These are phyloP conservation scores for Channa argus DNA, from an alignment of 2,113 vertebrate species.

Conservation along the genomic window DNA sequence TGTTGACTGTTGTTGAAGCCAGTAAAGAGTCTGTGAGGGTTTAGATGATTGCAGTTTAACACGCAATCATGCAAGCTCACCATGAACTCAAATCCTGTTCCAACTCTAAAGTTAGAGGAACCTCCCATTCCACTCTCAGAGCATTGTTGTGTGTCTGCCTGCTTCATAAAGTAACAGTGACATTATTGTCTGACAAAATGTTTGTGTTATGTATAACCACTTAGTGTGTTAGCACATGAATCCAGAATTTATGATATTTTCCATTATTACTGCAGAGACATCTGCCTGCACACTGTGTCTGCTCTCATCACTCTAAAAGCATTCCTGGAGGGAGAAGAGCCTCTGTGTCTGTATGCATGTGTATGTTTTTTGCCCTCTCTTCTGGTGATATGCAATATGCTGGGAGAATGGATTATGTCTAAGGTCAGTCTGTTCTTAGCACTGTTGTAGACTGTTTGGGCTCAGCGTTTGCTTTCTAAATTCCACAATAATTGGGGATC, in stretches of 20 bases:
- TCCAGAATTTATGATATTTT: conserved; percentile 72
- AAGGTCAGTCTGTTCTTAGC: conserved; percentile 80
- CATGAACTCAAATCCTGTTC: conserved; percentile 43
- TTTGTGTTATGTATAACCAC: conserved; percentile 38
- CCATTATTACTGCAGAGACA: conserved; percentile 69
- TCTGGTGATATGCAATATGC: conserved; percentile 61
- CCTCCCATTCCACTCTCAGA: conserved; percentile 32
- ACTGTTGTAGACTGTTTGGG: conserved; percentile 73
- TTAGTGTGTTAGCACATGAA: conserved; percentile 31
- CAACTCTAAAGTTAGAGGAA: conserved; percentile 35
- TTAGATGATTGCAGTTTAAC: conserved; percentile 67
- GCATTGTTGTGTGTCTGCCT: conserved; percentile 9
- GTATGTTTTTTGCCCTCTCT: conserved; percentile 51
- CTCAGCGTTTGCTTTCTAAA: conserved; percentile 82
- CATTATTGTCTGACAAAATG: not conserved
- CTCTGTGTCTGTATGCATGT: conserved; percentile 29
- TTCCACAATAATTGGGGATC: conserved; percentile 84
- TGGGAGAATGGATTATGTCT: conserved; percentile 68
- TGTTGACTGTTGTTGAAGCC: conserved; percentile 36
- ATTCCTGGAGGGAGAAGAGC: conserved; percentile 74
- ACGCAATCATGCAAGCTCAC: conserved; percentile 61
- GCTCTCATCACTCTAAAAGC: conserved; percentile 72
- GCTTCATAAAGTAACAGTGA: not conserved
- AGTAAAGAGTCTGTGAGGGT: conserved; percentile 51
- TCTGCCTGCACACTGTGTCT: conserved; percentile 61